Percentiles rank a stretch among this genome's conserved stretches.
Evolutionary conservation across 1,140 invertebrate species (phyloP).

Genomic region (Halyomorpha halys): DNA sequence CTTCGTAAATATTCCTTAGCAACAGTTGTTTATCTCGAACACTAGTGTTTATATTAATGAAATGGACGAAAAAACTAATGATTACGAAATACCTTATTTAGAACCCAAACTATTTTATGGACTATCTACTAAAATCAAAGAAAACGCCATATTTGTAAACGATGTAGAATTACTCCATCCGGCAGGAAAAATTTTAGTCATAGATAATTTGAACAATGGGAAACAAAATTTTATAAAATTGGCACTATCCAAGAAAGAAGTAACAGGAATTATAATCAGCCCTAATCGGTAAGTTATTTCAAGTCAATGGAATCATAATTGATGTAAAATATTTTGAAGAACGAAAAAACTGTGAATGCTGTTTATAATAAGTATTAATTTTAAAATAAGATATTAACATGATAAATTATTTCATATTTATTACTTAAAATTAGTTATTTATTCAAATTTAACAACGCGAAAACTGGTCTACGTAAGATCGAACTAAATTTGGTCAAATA

Average conservation of each 20-base stretch:
- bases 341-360: too few species aligned
- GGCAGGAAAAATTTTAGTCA: conserved; percentile 49
- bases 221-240: conserved; percentile 19
- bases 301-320: neutral
- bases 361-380: neutral
- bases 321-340: neutral
- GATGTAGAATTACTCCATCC: conserved; percentile 58
- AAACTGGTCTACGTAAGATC: too few species aligned
- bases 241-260: conserved; percentile 8
- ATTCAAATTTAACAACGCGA: too few species aligned
- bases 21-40: neutral
- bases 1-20: neutral
- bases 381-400: too few species aligned
- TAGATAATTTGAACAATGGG: conserved; percentile 44
- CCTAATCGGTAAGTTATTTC: conserved; percentile 16
- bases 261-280: conserved; percentile 9
- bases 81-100: conserved; percentile 30
- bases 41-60: too few species aligned
- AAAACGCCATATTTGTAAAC: conserved; percentile 52
- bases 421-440: too few species aligned
- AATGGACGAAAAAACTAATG: neutral
- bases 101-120: conserved; percentile 36
- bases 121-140: conserved; percentile 44
- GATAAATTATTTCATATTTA: too few species aligned
- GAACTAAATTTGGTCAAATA: too few species aligned